These are phyloP conservation scores for Tragelaphus buxtoni DNA, from an alignment of 2,113 vertebrate genomes.

Conservation along the genomic window DNA sequence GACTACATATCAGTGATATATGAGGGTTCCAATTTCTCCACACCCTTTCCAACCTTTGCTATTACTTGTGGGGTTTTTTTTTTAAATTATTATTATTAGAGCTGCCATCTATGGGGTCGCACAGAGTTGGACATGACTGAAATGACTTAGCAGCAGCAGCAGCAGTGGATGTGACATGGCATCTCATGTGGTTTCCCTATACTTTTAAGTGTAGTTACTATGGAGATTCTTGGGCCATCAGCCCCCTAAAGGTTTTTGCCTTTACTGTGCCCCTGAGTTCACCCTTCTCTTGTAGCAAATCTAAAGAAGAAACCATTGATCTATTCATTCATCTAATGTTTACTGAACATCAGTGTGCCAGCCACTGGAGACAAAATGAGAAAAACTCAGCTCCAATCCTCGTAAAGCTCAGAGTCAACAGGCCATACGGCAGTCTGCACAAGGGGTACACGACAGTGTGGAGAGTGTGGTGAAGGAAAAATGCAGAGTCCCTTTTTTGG, in stretches of 20 bases:
- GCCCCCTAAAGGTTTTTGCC: not conserved
- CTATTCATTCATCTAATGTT: not conserved
- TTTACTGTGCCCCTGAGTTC: not conserved
- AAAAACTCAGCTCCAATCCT: not conserved
- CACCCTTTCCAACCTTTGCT: not conserved
- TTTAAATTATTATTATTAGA: not conserved
- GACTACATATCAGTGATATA: not conserved
- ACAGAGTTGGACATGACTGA: too few species aligned
- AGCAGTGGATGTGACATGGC: not conserved
- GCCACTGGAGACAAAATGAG: not conserved
- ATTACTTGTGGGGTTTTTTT: not conserved
- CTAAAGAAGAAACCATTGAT: constrained; percentile 8
- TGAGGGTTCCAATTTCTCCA: not conserved
- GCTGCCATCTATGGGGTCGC: too few species aligned
- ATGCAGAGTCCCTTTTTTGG: not conserved
- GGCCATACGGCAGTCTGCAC: not conserved
- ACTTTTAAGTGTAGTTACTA: not conserved
- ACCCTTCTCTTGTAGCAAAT: not conserved
- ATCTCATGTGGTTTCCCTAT: not conserved
- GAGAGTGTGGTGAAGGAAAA: not conserved
- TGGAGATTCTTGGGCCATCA: not conserved
- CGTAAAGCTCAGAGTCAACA: not conserved
- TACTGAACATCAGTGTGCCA: not conserved
- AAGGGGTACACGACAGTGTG: not conserved
- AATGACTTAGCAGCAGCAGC: too few species aligned